Percentiles rank a stretch among this genome's conserved stretches.
phyloP scores from a whole-genome alignment of 2,797 vertebrate species.

The Salarias fasciatus region DNA sequence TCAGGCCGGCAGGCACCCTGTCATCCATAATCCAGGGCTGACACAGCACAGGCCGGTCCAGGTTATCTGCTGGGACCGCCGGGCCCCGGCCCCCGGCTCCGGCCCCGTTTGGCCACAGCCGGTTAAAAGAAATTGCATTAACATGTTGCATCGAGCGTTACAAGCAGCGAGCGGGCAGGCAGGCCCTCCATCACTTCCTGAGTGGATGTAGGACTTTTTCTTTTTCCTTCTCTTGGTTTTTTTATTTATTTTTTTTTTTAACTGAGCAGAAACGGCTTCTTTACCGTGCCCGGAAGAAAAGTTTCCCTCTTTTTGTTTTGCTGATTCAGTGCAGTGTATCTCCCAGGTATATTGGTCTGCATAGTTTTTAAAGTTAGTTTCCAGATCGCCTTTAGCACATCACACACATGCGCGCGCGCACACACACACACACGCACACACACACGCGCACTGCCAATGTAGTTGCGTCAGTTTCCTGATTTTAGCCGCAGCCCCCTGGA shows the following conservation, averaged over 20 bases:
- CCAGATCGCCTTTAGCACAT: constrained; percentile 26
- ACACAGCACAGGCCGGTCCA: constrained; percentile 59
- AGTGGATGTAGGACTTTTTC: neutral
- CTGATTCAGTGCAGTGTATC: constrained; percentile 39
- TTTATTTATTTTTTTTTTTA: no score
- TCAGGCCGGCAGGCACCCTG: constrained; percentile 64
- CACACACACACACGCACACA: no score
- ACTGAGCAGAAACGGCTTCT: constrained; percentile 21
- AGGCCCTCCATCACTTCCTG: constrained; percentile 49
- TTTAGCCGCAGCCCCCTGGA: constrained; percentile 19
- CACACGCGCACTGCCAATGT: constrained; percentile 12
- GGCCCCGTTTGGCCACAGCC: constrained; percentile 51
- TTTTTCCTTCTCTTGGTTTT: no score
- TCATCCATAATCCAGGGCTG: constrained; percentile 80
- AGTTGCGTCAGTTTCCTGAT: constrained; percentile 33
- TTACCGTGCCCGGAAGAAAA: constrained; percentile 6
- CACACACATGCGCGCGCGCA: no score
- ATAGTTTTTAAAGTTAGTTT: constrained; percentile 35
- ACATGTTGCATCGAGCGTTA: constrained; percentile 60
- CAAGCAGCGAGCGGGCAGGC: constrained; percentile 35
- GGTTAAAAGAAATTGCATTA: constrained; percentile 65
- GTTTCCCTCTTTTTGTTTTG: constrained; percentile 17
- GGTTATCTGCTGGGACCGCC: constrained; percentile 63
- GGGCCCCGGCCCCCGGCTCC: constrained; percentile 71
- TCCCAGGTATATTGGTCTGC: constrained; percentile 9